These are phyloP conservation scores for Grammomys dolichurus DNA, from an alignment of 2,113 vertebrate species.

Conservation along the genomic window DNA sequence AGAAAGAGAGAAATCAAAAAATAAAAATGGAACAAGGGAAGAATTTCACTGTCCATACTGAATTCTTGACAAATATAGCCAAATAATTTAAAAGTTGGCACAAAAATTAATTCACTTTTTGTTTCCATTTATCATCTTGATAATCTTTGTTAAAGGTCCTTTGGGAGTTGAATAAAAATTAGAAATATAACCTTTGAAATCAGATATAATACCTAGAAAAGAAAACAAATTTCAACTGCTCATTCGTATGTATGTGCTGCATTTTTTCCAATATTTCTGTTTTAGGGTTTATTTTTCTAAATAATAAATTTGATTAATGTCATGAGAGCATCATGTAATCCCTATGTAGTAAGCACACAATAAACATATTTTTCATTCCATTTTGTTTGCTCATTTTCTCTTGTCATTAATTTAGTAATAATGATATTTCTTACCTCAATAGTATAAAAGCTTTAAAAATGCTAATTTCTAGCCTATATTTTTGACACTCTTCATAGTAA, in stretches of 20 bases:
- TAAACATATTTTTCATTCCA: conserved; percentile 14
- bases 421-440: neutral
- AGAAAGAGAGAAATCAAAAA: neutral
- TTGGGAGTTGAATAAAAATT: neutral
- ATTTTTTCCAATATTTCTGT: neutral
- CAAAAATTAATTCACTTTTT: neutral
- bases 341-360: neutral
- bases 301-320: neutral
- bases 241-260: neutral
- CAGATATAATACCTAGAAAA: neutral
- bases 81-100: neutral
- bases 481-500: conserved; percentile 19
- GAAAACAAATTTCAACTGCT: neutral
- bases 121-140: neutral
- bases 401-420: neutral
- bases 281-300: conserved; percentile 14
- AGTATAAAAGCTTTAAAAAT: neutral
- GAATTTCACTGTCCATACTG: neutral
- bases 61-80: neutral
- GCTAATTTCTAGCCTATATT: neutral
- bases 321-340: neutral
- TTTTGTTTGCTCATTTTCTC: neutral
- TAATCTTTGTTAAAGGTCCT: conserved; percentile 1
- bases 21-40: neutral
- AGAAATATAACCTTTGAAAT: neutral